phyloP scores from a whole-genome alignment of 2,888 invertebrate species.

The Gastracanthus pulcherrimus region DNA sequence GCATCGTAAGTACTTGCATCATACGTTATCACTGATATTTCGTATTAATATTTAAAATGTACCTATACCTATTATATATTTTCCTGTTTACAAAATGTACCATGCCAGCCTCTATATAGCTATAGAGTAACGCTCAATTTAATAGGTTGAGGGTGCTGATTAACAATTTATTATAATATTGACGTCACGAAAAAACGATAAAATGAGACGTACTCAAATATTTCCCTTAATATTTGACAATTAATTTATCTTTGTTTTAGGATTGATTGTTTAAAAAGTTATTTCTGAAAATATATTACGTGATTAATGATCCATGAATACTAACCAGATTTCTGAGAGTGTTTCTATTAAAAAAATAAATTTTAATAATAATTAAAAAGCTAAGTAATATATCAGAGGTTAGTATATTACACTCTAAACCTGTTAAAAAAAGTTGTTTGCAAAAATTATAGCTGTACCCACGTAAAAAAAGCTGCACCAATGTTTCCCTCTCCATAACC shows the following conservation, averaged over 20 bases:
- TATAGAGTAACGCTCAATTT: not conserved
- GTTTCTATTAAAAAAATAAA: no score
- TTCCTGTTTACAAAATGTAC: conserved; percentile 52
- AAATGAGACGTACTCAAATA: no score
- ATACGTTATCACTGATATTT: conserved; percentile 61
- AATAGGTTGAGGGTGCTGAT: conserved; percentile 33
- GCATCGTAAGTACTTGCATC: conserved; percentile 74
- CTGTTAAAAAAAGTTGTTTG: not conserved
- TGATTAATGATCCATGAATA: no score
- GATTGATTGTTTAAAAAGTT: no score
- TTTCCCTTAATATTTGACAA: no score
- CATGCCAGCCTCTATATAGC: conserved; percentile 16
- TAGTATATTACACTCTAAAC: not conserved
- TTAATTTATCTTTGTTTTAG: not conserved
- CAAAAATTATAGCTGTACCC: not conserved
- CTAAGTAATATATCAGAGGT: no score
- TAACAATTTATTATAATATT: no score
- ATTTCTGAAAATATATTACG: no score
- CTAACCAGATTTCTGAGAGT: no score
- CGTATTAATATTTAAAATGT: conserved; percentile 29
- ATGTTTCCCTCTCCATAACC: not conserved
- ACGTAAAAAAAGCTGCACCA: no score
- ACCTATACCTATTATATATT: conserved; percentile 11
- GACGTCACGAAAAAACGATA: no score
- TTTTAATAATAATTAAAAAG: no score